phyloP scores from a whole-genome alignment of 1,140 invertebrate species.

The Drosophila repletoides region DNA sequence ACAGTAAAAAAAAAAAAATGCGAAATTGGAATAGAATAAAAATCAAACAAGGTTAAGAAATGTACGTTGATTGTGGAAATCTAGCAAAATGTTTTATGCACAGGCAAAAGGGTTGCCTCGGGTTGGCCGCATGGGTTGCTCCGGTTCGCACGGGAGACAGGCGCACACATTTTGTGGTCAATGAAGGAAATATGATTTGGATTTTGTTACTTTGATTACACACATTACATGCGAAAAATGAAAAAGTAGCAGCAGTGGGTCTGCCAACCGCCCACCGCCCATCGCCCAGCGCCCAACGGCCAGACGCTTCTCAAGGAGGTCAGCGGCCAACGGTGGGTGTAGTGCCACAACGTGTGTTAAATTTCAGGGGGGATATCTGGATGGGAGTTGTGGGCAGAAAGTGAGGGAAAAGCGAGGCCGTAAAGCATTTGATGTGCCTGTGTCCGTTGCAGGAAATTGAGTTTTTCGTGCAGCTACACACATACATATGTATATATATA shows the following conservation, averaged over 20 bases:
- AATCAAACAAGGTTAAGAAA: conserved; percentile 76
- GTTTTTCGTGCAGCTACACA: conserved; percentile 64
- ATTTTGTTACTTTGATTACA: conserved; percentile 81
- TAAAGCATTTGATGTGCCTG: conserved; percentile 72
- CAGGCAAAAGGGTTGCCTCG: conserved; percentile 60
- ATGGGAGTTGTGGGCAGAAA: neutral
- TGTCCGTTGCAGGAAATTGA: conserved; percentile 69
- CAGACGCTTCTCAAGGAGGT: conserved; percentile 53
- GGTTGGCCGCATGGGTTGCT: neutral
- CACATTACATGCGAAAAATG: conserved; percentile 79
- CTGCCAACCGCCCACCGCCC: conserved; percentile 16
- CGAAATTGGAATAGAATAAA: conserved; percentile 28
- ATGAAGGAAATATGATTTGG: conserved; percentile 81
- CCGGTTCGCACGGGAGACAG: too few relatives aligned
- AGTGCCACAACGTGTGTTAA: conserved; percentile 68
- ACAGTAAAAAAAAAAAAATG: neutral
- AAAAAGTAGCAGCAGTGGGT: conserved; percentile 58
- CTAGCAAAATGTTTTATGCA: conserved; percentile 79
- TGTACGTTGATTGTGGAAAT: conserved; percentile 69
- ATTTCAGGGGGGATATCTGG: conserved; percentile 34
- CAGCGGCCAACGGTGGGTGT: conserved; percentile 24
- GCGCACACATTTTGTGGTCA: conserved; percentile 69
- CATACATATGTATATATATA: neutral
- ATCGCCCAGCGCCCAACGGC: too few relatives aligned
- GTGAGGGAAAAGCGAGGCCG: conserved; percentile 6